Percentiles rank a stretch among this genome's conserved stretches.
phyloP scores from a whole-genome alignment of 2,113 vertebrate species.

The Antechinus flavipes region DNA sequence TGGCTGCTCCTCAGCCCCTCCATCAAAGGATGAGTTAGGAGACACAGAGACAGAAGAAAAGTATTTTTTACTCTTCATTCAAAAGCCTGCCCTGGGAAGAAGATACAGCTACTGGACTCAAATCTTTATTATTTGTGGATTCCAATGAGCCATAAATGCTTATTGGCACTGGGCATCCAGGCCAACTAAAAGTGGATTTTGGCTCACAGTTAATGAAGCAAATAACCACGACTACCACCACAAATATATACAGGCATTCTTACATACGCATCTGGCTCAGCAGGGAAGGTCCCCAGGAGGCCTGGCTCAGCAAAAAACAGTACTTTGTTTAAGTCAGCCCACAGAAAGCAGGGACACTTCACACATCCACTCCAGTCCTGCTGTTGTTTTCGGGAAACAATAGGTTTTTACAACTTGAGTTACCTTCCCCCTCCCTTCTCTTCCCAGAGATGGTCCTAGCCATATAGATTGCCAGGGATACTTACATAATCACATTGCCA shows the following conservation, averaged over 20 bases:
- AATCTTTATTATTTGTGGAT: not conserved
- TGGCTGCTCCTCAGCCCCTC: not conserved
- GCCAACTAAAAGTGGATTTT: slow-evolving; percentile 13
- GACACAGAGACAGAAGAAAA: not conserved
- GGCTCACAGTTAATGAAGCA: not conserved
- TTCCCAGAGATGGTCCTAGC: not conserved
- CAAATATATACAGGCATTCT: not conserved
- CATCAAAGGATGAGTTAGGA: not conserved
- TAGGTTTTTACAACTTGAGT: not conserved
- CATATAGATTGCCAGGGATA: not conserved
- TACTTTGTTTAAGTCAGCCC: not conserved
- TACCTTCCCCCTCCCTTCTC: not conserved
- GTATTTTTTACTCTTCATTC: not conserved
- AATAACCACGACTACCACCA: not conserved
- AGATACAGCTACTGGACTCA: not conserved
- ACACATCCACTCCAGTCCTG: not conserved
- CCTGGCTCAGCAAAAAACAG: slow-evolving; percentile 21
- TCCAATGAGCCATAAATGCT: not conserved
- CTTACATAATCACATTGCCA: not conserved
- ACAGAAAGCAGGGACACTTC: not conserved
- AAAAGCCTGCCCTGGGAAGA: not conserved
- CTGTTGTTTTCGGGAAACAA: not conserved
- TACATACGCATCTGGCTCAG: not conserved
- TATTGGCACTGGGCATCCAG: not conserved
- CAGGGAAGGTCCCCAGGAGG: not conserved